These are phyloP conservation scores for Megaceryle maxima DNA, from an alignment of 2,113 vertebrate species.

Conservation along the genomic window DNA sequence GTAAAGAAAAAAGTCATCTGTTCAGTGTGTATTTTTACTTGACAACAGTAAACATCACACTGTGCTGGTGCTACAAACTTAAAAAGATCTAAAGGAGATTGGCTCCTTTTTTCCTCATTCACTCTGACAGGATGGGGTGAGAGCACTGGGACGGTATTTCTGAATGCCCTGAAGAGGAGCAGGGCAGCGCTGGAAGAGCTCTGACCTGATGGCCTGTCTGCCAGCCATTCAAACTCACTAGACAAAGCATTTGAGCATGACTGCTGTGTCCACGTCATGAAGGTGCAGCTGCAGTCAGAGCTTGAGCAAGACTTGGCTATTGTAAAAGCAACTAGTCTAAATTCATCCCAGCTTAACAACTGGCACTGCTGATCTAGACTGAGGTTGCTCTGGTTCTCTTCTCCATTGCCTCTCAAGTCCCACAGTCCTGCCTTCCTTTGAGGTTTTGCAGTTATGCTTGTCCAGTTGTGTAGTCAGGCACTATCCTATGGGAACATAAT, in stretches of 20 bases:
- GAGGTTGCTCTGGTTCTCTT: not conserved
- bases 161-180: not conserved
- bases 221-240: not conserved
- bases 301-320: not conserved
- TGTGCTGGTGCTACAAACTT: not conserved
- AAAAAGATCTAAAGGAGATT: not conserved
- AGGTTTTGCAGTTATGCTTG: not conserved
- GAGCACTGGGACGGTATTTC: not conserved
- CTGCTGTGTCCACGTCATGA: not conserved
- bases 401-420: not conserved
- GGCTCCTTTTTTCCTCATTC: not conserved
- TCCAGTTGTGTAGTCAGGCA: not conserved
- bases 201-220: not conserved
- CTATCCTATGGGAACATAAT: not conserved
- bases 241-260: not conserved
- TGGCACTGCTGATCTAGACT: not conserved
- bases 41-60: not conserved
- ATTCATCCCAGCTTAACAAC: not conserved
- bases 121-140: not conserved
- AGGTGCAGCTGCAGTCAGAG: not conserved
- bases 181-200: not conserved
- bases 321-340: not conserved
- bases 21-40: not conserved
- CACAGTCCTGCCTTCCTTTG: not conserved
- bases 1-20: constrained; percentile 22